Base-by-base conservation (phyloP, 2,113 vertebrate genomes). In the Tichodroma muraria region DNA sequence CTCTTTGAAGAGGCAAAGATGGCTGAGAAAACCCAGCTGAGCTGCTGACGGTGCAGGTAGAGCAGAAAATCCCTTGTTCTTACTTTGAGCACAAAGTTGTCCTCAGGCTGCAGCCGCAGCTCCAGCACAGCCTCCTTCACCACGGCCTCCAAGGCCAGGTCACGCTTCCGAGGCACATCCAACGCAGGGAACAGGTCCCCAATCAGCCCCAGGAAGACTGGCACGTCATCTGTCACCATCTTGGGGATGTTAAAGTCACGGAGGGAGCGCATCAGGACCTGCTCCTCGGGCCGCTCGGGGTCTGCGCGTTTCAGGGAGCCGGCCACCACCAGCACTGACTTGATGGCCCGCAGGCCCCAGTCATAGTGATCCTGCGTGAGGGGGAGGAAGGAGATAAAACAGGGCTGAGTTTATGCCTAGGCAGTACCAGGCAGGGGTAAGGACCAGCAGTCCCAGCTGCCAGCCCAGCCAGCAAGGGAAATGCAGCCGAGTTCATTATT, bases 51-150 rank as follows among this genome's bases (percentile, higher is more conserved):
- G 4, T 10, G 15, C 8, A 56, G 53, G 16, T 2, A 63, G 24
- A 71, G 42, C 44, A 79, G 56, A 57, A 65, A 2, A 65, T 25
- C 6, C 0, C 8, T 27, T 2, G 17, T 16, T 6, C 78, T 85
- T 95, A 99, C 99, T 98, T 99, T 99, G 37, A 99, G 98, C 54
- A 99, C 97, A 95, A 99, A 99, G 96, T 98, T 99, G 83, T 99
- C 99, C 88, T 99, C 99, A 0, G 99, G 98, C 85, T 99, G 99
- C 73, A 99, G 93, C 52, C 96, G 98, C 35, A 99, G 97, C 56
- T 99, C 98, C 96, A 99, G 61, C 17, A 99, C 96, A 0, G 99
- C 98, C 82, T 99, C 97, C 73, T 96, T 98, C 71, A 99, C 98
- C 33, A 97, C 93, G 0, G 97, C 97, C 96, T 99, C 99, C 6